phyloP scores from a whole-genome alignment of 2,113 vertebrate species.

The Melanostigma gelatinosum region DNA sequence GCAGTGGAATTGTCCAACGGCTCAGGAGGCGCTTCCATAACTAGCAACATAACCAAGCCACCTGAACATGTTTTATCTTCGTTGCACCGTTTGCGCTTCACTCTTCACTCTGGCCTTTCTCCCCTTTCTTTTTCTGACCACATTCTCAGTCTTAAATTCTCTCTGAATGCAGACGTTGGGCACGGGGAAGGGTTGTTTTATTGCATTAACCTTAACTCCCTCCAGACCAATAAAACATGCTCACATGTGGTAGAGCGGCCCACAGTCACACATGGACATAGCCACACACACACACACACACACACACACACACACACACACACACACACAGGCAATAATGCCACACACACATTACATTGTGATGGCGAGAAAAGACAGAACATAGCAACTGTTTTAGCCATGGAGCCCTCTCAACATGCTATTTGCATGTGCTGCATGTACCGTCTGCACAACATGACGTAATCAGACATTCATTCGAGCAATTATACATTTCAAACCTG shows the following conservation, averaged over 20 bases:
- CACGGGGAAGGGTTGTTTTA: constrained; percentile 73
- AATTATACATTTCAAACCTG: constrained; percentile 20
- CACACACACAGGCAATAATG: constrained; percentile 17
- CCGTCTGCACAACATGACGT: not conserved
- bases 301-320: constrained; percentile 27
- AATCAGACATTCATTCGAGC: constrained; percentile 23
- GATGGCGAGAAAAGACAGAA: constrained; percentile 49
- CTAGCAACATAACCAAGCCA: constrained; percentile 12
- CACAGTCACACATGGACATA: constrained; percentile 50
- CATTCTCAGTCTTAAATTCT: constrained; percentile 57
- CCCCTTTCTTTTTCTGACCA: constrained; percentile 22
- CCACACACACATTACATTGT: constrained; percentile 39
- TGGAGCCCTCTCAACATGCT: constrained; percentile 36
- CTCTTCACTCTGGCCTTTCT: constrained; percentile 15
- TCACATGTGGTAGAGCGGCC: constrained; percentile 70
- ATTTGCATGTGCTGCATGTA: constrained; percentile 28
- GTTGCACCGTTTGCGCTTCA: constrained; percentile 39
- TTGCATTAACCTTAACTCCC: constrained; percentile 78
- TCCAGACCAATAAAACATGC: constrained; percentile 71
- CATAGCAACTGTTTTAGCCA: constrained; percentile 46
- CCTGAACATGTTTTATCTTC: constrained; percentile 39
- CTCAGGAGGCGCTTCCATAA: constrained; percentile 19
- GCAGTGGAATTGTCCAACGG: constrained; percentile 5
- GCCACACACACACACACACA: constrained; percentile 10
- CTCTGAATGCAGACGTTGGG: constrained; percentile 57